A percentile compares a stretch with the other conserved stretches of the same genome.
Conservation (phyloP, 2,797 vertebrate genomes). For the Gymnodraco acuticeps region DNA sequence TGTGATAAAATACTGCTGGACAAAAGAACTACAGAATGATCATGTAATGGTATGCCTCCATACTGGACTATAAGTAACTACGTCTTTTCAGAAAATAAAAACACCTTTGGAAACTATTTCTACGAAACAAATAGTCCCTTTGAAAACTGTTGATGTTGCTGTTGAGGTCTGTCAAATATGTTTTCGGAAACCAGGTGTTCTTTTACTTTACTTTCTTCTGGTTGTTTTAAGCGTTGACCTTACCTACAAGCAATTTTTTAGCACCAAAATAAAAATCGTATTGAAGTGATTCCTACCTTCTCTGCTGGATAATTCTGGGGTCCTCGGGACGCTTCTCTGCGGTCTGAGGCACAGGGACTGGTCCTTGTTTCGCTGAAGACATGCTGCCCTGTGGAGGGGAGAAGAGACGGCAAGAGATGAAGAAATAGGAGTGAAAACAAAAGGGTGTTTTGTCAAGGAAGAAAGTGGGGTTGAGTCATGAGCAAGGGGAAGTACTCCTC, state of each 20-base stretch:
- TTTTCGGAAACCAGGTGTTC: background rate
- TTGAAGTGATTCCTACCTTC: constrained; percentile 70
- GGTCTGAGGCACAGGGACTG: constrained; percentile 84
- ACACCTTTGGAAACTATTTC: background rate
- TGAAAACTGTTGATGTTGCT: background rate
- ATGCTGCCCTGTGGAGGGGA: constrained; percentile 87
- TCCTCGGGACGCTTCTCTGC: constrained; percentile 93
- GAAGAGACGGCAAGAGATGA: background rate
- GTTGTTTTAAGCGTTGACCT: background rate
- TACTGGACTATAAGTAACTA: background rate
- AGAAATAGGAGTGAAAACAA: background rate
- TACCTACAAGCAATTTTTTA: background rate
- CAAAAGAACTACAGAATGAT: background rate
- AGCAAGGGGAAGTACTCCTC: background rate
- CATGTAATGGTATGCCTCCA: background rate
- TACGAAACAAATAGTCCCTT: background rate
- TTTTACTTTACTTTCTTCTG: background rate
- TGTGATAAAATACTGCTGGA: background rate
- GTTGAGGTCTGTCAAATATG: background rate
- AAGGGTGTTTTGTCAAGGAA: background rate
- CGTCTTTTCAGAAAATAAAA: background rate
- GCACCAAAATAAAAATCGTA: background rate
- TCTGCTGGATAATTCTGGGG: constrained; percentile 94
- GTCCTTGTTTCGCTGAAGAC: constrained; percentile 91
- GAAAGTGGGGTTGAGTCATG: background rate